Evolutionary conservation across 1,140 invertebrate genomes (phyloP).

Genomic region (Dendroctonus valens): DNA sequence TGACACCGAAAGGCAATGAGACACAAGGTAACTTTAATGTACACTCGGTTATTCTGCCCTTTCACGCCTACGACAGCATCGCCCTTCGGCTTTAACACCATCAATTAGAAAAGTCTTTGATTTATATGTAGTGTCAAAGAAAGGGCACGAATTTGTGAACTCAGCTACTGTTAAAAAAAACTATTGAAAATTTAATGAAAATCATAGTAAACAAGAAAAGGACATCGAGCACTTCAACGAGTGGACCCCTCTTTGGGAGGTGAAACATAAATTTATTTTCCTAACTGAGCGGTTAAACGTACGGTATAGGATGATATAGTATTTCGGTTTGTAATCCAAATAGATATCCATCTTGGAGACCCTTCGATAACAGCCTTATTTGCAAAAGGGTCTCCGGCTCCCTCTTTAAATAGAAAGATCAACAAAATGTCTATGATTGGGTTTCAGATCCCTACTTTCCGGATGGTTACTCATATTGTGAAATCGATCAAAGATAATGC

Average conservation of each 20-base stretch:
- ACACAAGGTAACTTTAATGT: constrained; percentile 7
- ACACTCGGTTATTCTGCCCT: constrained; percentile 8
- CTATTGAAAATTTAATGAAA: too few species aligned
- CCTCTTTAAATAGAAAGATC: constrained; percentile 18
- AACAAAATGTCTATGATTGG: constrained; percentile 24
- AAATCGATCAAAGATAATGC: constrained; percentile 5
- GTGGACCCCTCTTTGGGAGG: neutral
- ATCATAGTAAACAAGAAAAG: too few species aligned
- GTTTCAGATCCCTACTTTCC: constrained; percentile 6
- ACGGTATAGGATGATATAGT: neutral
- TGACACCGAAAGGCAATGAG: neutral
- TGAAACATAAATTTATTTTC: neutral
- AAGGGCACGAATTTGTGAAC: constrained; percentile 5
- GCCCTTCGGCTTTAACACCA: constrained; percentile 9
- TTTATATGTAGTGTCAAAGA: constrained; percentile 1
- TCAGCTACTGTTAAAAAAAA: neutral
- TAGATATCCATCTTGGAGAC: constrained; percentile 7
- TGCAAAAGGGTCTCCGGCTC: constrained; percentile 5
- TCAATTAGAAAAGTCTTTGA: constrained; percentile 19
- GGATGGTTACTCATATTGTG: constrained; percentile 3
- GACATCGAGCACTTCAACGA: too few species aligned
- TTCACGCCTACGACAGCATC: constrained; percentile 5
- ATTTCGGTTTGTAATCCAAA: neutral
- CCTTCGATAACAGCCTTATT: constrained; percentile 8
- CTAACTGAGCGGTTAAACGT: neutral